Conservation (phyloP, 2,888 invertebrate species). For the Perdita meconis region DNA sequence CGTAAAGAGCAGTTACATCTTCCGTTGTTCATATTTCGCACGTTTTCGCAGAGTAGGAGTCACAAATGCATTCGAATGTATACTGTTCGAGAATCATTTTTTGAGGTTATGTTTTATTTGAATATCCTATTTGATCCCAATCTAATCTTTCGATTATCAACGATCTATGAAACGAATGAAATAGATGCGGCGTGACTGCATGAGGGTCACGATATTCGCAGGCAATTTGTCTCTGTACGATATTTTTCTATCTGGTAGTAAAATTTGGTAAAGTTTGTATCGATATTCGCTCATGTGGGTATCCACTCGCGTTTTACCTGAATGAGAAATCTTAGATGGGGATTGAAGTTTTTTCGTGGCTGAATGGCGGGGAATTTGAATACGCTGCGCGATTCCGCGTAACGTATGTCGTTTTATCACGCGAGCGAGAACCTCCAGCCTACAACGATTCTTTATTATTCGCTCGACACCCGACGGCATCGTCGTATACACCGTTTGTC, state of each 20-base stretch:
- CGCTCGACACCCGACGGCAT: conserved; percentile 29
- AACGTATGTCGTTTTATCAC: conserved; percentile 34
- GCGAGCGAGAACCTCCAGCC: conserved; percentile 15
- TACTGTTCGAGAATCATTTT: no score
- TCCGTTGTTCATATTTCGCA: not conserved
- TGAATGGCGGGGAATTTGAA: conserved; percentile 47
- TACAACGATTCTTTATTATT: conserved; percentile 38
- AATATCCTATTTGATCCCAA: no score
- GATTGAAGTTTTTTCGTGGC: not conserved
- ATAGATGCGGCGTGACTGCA: no score
- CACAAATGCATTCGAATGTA: no score
- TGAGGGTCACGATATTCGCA: no score
- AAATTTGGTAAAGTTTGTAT: not conserved
- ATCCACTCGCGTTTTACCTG: not conserved
- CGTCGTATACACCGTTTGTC: conserved; percentile 55
- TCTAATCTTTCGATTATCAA: no score
- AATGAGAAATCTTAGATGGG: conserved; percentile 14
- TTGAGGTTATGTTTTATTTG: no score
- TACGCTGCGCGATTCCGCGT: conserved; percentile 19
- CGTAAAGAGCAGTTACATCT: not conserved
- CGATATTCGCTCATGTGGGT: not conserved
- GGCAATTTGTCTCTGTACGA: not conserved
- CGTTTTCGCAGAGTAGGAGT: no score
- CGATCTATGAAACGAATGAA: no score
- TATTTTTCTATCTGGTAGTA: not conserved